These are phyloP conservation scores for Zosterops pallidus DNA, from an alignment of 2,113 vertebrate species.

Conservation along the genomic window DNA sequence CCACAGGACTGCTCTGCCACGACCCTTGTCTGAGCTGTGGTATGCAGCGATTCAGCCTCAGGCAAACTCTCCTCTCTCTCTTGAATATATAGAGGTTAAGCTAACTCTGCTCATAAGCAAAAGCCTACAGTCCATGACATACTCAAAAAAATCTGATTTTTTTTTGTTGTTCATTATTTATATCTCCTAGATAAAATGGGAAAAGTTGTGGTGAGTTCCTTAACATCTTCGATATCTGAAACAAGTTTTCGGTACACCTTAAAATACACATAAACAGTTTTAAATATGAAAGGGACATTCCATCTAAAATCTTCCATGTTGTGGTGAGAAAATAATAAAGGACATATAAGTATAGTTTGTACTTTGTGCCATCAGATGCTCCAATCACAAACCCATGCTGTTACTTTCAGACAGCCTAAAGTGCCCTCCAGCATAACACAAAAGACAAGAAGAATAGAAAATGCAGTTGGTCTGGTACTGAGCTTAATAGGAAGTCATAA, in stretches of 20 bases:
- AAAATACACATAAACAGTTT: not conserved
- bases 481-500: not conserved
- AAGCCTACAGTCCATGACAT: not conserved
- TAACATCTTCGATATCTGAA: not conserved
- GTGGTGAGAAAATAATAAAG: constrained; percentile 2
- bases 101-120: not conserved
- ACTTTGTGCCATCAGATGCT: not conserved
- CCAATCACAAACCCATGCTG: not conserved
- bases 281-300: not conserved
- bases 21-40: not conserved
- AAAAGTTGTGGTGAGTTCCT: not conserved
- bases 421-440: not conserved
- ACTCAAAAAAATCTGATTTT: not conserved
- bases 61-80: not conserved
- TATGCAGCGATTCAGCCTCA: not conserved
- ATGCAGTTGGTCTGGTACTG: not conserved
- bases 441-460: constrained; percentile 9
- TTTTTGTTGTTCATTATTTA: not conserved
- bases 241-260: not conserved
- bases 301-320: not conserved
- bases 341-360: not conserved
- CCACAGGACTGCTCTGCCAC: not conserved
- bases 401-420: not conserved
- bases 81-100: not conserved
- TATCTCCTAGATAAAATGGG: not conserved